A percentile compares a stretch with the other conserved stretches of the same genome.
Conservation (phyloP, 1,140 invertebrate species). For the Calephelis nemesis region DNA sequence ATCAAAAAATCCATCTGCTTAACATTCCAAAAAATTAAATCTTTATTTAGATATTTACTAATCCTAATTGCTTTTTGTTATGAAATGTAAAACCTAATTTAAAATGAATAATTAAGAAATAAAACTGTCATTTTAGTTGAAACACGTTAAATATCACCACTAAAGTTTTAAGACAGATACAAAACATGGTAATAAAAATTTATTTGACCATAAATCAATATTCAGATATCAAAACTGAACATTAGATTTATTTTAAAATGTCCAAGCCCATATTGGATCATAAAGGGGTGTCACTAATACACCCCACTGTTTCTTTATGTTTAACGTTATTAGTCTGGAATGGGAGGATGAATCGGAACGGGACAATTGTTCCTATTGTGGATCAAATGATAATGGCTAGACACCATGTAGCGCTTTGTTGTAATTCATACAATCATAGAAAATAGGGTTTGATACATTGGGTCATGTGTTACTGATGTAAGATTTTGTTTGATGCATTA, state of each 20-base stretch:
- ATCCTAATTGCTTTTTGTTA: too few species aligned
- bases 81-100: neutral
- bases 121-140: neutral
- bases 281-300: slow-evolving; percentile 69
- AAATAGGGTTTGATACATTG: slow-evolving; percentile 8
- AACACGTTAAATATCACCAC: slow-evolving; percentile 26
- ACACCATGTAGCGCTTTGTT: slow-evolving; percentile 61
- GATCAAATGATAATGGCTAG: slow-evolving; percentile 65
- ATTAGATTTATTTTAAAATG: slow-evolving; percentile 46
- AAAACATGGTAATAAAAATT: slow-evolving; percentile 39
- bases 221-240: slow-evolving; percentile 26
- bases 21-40: too few species aligned
- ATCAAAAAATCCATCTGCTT: too few species aligned
- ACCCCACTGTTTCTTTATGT: slow-evolving; percentile 72
- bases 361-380: slow-evolving; percentile 49
- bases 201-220: slow-evolving; percentile 42
- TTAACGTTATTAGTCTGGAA: slow-evolving; percentile 65
- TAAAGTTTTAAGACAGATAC: slow-evolving; percentile 34
- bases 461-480: neutral
- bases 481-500: neutral
- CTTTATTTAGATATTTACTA: too few species aligned
- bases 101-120: slow-evolving; percentile 12
- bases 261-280: slow-evolving; percentile 43
- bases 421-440: slow-evolving; percentile 28
- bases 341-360: slow-evolving; percentile 58